Evolutionary conservation across 2,113 vertebrate genomes (phyloP).

Genomic region (Epinephelus cyanopodus): DNA sequence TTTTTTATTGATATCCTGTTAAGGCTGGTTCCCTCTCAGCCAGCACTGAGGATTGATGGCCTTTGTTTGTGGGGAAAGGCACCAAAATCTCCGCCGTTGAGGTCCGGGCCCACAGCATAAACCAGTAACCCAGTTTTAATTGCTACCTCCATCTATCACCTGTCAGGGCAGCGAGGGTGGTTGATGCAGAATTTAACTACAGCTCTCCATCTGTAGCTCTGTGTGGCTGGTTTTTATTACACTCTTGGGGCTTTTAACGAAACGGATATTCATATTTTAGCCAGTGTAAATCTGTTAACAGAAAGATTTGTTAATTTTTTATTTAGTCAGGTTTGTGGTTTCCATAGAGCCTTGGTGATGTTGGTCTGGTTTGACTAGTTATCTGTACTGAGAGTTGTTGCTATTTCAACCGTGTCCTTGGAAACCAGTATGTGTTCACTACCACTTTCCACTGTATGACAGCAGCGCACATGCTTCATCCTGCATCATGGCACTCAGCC

Average conservation of each 20-base stretch:
- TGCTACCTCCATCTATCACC: conserved; percentile 83
- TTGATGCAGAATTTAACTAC: conserved; percentile 71
- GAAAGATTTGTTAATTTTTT: neutral
- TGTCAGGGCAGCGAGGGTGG: conserved; percentile 72
- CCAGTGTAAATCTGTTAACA: neutral
- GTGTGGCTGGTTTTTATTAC: conserved; percentile 4
- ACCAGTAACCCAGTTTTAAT: conserved; percentile 88
- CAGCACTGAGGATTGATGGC: conserved; percentile 80
- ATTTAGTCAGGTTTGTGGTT: neutral
- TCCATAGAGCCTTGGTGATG: neutral
- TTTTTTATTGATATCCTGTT: conserved; percentile 75
- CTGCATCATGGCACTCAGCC: neutral
- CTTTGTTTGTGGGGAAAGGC: conserved; percentile 79
- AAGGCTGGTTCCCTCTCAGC: conserved; percentile 58
- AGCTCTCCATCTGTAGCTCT: conserved; percentile 36
- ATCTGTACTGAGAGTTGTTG: conserved; percentile 43
- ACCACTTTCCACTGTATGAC: conserved; percentile 16
- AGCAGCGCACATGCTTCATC: conserved; percentile 1
- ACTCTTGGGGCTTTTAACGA: neutral
- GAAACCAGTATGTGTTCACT: conserved; percentile 46
- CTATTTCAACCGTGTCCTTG: conserved; percentile 55
- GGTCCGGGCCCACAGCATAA: conserved; percentile 74
- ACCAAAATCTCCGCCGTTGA: conserved; percentile 74
- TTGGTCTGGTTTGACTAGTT: conserved; percentile 50
- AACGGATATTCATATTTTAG: conserved; percentile 1